A percentile compares a stretch with the other conserved stretches of the same genome.
phyloP scores from a whole-genome alignment of 2,113 vertebrate species.

The Nyctibius bracteatus region DNA sequence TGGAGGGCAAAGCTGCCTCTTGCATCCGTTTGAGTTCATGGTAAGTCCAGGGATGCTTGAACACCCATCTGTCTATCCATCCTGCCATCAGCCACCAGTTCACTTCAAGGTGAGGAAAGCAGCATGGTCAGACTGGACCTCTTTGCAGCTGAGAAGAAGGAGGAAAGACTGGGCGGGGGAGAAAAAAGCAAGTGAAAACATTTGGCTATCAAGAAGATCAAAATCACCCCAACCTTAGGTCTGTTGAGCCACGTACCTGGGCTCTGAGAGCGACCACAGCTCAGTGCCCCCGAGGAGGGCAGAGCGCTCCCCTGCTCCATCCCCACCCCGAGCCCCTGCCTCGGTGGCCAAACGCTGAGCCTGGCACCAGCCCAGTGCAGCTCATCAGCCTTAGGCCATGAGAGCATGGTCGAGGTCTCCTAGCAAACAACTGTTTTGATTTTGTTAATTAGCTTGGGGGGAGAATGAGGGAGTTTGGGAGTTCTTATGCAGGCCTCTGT shows the following conservation, averaged over 20 bases:
- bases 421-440: neutral
- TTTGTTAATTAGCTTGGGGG: neutral
- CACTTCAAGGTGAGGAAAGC: neutral
- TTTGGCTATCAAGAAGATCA: neutral
- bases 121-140: neutral
- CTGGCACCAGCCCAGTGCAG: neutral
- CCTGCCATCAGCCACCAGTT: neutral
- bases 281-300: neutral
- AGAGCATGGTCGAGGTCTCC: fast-evolving
- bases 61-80: neutral
- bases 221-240: neutral
- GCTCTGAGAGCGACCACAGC: neutral
- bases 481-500: neutral
- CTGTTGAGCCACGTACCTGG: fast-evolving
- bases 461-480: neutral
- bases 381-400: neutral
- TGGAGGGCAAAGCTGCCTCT: neutral
- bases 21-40: neutral
- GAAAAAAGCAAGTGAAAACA: fast-evolving
- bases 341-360: neutral
- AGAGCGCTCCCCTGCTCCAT: too few relatives aligned
- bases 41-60: neutral
- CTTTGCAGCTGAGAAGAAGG: neutral
- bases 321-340: neutral
- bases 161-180: fast-evolving